Evolutionary conservation across 2,797 vertebrate species (phyloP), one percentile per base, ranked within the genome.

Genomic region (Sebastes umbrosus): DNA sequence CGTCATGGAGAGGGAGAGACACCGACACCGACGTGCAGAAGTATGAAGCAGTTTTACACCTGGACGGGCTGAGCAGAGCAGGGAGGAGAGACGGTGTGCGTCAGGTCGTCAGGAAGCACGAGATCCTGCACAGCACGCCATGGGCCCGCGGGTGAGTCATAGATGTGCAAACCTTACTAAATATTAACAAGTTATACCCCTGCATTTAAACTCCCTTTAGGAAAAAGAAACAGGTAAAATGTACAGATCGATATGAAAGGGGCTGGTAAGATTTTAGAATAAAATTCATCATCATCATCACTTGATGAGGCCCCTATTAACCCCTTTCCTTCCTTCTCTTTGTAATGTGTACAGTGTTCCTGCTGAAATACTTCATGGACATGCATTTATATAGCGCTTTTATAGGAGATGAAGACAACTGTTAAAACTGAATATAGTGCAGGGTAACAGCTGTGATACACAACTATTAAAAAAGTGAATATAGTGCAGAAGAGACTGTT

Each of bases 121-220:
- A 96, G 54, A 60, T 24, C 13, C 76, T 86, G 8, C 73, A 87
- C 80, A 59, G 24, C 39, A 16, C 52, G 3, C 62, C 67, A 6
- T 81, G 90, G 89, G 34, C 80, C 5, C 7, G n/a, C 69, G 91
- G 95, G 95, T 96, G 32, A 93, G 90, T 22, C 43, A 25, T 36
- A 36, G 34, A 36, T 36, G 55, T 7, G 14, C 3, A 18, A 29
- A 9, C 11, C 2, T 16, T 14, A 22, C 6, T 2, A 25, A 39
- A 2, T 18, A 7, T 14, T 34, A 13, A 58, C 16, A 12, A 24
- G 16, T 22, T 20, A 16, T 24, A 66, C 12, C 3, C 2, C 5
- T 60, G 4, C 8, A 16, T 36, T 67, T 32, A 10, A 54, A 64
- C 24, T 20, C 7, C 6, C 20, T 22, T 13, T 1, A 22, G 25